These are phyloP conservation scores for Patella ulyssiponensis DNA, from an alignment of 2,888 invertebrate genomes.

Conservation along the genomic window DNA sequence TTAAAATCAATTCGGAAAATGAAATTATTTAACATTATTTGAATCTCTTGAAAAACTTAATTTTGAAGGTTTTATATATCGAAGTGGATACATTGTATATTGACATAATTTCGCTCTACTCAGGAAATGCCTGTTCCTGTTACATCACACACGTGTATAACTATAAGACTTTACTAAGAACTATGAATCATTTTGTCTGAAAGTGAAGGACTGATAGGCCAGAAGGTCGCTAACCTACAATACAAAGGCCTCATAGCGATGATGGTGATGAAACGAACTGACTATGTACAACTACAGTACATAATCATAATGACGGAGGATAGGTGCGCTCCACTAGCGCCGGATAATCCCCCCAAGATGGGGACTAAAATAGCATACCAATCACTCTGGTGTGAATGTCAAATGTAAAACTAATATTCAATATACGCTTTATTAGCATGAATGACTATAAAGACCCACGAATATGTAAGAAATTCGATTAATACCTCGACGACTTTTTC, in stretches of 20 bases:
- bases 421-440: not conserved
- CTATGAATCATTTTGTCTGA: too few species aligned
- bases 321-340: too few species aligned
- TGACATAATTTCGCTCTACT: too few species aligned
- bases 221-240: not conserved
- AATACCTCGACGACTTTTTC: constrained; percentile 37
- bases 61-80: too few species aligned
- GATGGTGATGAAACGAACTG: not conserved
- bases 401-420: not conserved
- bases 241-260: not conserved
- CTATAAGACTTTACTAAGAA: too few species aligned
- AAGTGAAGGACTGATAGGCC: not conserved
- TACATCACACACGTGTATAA: too few species aligned
- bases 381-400: not conserved
- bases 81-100: too few species aligned
- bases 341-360: not conserved
- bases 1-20: too few species aligned
- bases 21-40: too few species aligned
- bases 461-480: not conserved
- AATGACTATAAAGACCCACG: not conserved
- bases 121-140: too few species aligned
- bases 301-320: not conserved
- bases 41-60: too few species aligned
- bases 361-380: not conserved
- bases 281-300: too few species aligned